phyloP scores from a whole-genome alignment of 2,797 vertebrate genomes.

The Diceros bicornis region DNA sequence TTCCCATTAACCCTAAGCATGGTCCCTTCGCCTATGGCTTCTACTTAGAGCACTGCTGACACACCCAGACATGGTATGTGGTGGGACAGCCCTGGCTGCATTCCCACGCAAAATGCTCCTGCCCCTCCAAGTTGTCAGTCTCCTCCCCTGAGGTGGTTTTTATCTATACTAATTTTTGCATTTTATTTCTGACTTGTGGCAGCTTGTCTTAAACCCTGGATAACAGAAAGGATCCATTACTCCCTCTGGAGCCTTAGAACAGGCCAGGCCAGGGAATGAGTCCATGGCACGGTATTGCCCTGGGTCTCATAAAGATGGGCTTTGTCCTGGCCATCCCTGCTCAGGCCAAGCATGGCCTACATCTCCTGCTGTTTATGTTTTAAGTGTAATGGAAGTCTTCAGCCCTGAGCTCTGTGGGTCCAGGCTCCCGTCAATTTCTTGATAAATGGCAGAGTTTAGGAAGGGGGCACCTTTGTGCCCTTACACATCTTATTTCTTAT shows the following conservation, averaged over 20 bases:
- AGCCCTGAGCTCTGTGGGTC: background rate
- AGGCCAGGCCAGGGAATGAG: background rate
- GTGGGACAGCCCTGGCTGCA: slow-evolving; percentile 64
- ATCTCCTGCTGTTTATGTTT: background rate
- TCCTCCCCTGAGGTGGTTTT: slow-evolving; percentile 58
- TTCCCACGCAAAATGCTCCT: slow-evolving; percentile 60
- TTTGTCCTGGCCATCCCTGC: background rate
- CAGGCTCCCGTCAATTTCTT: background rate
- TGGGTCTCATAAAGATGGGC: background rate
- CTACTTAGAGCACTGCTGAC: background rate
- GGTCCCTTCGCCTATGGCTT: background rate
- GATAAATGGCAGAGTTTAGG: background rate
- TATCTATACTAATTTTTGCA: background rate
- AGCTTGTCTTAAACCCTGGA: slow-evolving; percentile 26
- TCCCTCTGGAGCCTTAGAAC: background rate
- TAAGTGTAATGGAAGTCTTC: background rate
- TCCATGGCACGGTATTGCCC: background rate
- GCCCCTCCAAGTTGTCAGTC: background rate
- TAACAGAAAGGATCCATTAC: background rate
- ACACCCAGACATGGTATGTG: slow-evolving; percentile 66
- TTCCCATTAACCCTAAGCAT: background rate
- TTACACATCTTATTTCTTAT: background rate
- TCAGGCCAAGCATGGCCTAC: rapidly evolving
- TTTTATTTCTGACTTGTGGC: slow-evolving; percentile 60
- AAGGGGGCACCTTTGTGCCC: background rate